Evolutionary conservation across 2,113 vertebrate species (phyloP), one percentile per base, ranked within the genome.

Genomic region (Corvus moneduloides): DNA sequence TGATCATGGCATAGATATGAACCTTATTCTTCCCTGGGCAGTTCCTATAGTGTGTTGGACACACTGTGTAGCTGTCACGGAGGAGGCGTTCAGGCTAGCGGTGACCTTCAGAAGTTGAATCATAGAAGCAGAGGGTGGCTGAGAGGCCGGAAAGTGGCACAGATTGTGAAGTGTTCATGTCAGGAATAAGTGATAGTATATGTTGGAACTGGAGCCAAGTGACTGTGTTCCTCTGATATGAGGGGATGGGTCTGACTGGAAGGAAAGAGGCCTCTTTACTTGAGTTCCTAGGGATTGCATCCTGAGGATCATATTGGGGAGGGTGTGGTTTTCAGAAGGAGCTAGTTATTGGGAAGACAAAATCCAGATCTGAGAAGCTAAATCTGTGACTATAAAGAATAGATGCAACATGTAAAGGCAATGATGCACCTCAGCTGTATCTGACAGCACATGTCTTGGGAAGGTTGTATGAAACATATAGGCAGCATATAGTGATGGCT

Each of bases 141-240:
- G 77, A 94, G 77, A 93, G 95, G 77, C 77, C 22, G 9, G 91
- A 84, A 96, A 92, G 28, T 89, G 73, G 41, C 61, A 88, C 61
- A 92, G 69, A 92, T 75, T 92, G 76, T 89, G 56, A 90, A 88
- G n/a, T 41, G 61, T n/a, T 84, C 83, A 51, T 64, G 85, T 83
- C 73, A 84, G n/a, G 61, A 43, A 35, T 63, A 94, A 87, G 54
- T 87, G 91, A 94, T 92, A 92, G 74, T 64, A 10, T 15, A 12
- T 84, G 48, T 84, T 94, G 86, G 87, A 96, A 92, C 43, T 56
- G 41, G 12, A 95, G 89, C 94, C 96, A 94, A 92, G 56, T 63
- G 56, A 61, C 69, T 61, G 27, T 64, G 87, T 78, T 89, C 43
- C 39, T 92, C 44, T 95, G 95, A 92, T 95, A 94, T 0, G 3